phyloP scores from a whole-genome alignment of 1,140 invertebrate species.

The Drosophila pseudoobscura region DNA sequence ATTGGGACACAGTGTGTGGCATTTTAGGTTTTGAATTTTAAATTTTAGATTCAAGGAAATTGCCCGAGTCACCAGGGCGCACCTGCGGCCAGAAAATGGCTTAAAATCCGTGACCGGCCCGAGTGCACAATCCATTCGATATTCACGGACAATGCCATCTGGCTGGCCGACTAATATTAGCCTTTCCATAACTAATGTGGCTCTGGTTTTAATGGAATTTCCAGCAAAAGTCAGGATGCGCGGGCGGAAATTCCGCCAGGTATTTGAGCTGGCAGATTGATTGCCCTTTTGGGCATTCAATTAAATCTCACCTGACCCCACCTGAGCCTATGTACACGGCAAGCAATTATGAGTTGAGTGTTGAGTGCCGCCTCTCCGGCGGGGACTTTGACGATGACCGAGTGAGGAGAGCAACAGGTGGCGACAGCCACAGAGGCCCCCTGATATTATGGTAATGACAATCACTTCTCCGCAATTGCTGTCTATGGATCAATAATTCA shows the following conservation, averaged over 20 bases:
- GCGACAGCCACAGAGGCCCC: neutral
- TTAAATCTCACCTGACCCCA: constrained; percentile 7
- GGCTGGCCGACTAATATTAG: neutral
- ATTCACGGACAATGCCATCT: too few relatives aligned
- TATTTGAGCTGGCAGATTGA: constrained; percentile 41
- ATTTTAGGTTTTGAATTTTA: constrained; percentile 44
- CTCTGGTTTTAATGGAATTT: constrained; percentile 28
- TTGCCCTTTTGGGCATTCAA: constrained; percentile 27
- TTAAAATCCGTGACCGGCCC: too few relatives aligned
- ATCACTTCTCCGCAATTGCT: neutral
- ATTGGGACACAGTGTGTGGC: constrained; percentile 46
- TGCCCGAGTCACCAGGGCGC: constrained; percentile 19
- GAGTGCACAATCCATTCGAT: neutral
- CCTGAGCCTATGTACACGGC: neutral
- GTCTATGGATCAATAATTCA: neutral
- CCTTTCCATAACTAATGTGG: neutral
- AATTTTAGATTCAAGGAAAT: constrained; percentile 44
- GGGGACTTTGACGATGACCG: too few relatives aligned
- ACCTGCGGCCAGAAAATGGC: neutral
- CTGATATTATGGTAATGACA: constrained; percentile 4
- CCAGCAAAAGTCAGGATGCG: constrained; percentile 31
- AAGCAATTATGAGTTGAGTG: constrained; percentile 24
- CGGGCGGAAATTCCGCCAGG: constrained; percentile 33
- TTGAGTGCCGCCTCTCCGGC: neutral
- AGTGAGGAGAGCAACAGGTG: constrained; percentile 13